These are phyloP conservation scores for Hofmannophila pseudospretella DNA, from an alignment of 2,888 invertebrate genomes.

Conservation along the genomic window DNA sequence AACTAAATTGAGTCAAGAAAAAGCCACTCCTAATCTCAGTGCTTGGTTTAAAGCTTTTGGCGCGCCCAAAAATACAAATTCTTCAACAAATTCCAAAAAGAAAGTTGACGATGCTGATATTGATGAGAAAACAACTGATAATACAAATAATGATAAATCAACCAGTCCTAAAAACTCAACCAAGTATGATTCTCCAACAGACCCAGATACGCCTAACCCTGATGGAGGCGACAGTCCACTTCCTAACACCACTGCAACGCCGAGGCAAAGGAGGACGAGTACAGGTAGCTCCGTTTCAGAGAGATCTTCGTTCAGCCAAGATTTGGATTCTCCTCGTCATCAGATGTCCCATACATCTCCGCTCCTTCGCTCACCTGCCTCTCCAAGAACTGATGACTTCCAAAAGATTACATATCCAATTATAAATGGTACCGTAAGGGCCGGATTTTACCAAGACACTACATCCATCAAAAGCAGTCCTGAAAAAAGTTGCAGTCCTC, in stretches of 20 bases:
- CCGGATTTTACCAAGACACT: conserved; percentile 93
- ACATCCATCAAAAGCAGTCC: conserved; percentile 90
- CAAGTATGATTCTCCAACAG: conserved; percentile 61
- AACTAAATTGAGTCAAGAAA: conserved; percentile 75
- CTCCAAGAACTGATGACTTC: conserved; percentile 84
- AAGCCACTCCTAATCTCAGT: conserved; percentile 90
- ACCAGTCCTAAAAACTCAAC: conserved; percentile 47
- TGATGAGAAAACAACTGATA: conserved; percentile 57
- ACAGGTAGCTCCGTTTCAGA: conserved; percentile 89
- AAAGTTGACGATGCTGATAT: conserved; percentile 77
- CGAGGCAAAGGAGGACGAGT: conserved; percentile 83
- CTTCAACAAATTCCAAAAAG: conserved; percentile 74
- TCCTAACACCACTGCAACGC: conserved; percentile 43
- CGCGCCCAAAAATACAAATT: conserved; percentile 83
- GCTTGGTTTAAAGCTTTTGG: conserved; percentile 96
- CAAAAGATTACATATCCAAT: conserved; percentile 84
- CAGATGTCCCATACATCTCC: conserved; percentile 86
- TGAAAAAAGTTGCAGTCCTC: conserved; percentile 89
- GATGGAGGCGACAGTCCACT: conserved; percentile 67
- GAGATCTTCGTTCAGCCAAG: conserved; percentile 87
- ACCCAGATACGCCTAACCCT: conserved; percentile 54
- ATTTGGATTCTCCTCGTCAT: conserved; percentile 85
- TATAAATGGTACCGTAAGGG: conserved; percentile 89
- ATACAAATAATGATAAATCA: conserved; percentile 41
- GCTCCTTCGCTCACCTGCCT: conserved; percentile 85